Percentiles rank a stretch among this genome's conserved stretches.
These are phyloP conservation scores for Hipposideros larvatus DNA, from an alignment of 2,797 vertebrate genomes.

Conservation along the genomic window DNA sequence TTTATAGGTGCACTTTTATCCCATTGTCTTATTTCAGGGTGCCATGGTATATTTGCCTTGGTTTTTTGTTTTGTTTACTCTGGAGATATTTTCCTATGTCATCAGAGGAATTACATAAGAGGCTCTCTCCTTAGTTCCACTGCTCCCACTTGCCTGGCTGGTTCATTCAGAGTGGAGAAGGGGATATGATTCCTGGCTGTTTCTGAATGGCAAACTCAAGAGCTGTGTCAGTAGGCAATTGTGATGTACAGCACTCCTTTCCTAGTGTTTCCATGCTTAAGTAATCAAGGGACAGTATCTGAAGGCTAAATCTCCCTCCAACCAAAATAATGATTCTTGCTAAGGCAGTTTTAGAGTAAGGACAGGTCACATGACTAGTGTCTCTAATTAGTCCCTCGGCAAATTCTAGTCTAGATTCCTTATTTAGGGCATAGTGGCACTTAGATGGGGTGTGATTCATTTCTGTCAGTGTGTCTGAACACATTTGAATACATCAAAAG, in stretches of 20 bases:
- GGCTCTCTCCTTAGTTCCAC: not conserved
- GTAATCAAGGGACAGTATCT: conserved; percentile 41
- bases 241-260: not conserved
- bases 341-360: conserved; percentile 47
- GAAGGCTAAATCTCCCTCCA: conserved; percentile 51
- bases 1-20: conserved; percentile 54
- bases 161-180: conserved; percentile 11
- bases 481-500: conserved; percentile 64
- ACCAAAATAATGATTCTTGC: conserved; percentile 45
- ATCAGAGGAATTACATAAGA: conserved; percentile 44
- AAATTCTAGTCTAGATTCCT: conserved; percentile 47
- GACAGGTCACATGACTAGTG: not conserved
- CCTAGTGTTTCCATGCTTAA: conserved; percentile 48
- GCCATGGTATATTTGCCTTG: not conserved
- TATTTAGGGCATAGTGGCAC: conserved; percentile 58
- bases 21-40: conserved; percentile 44
- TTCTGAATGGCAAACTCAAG: conserved; percentile 47
- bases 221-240: not conserved
- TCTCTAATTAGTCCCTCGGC: conserved; percentile 34
- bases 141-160: not conserved
- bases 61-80: conserved; percentile 23
- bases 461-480: conserved; percentile 44
- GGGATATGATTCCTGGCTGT: not conserved
- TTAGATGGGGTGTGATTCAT: conserved; percentile 64
- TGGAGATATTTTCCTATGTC: conserved; percentile 23